Conservation (phyloP, 1,140 invertebrate genomes). For the Oryctes rhinoceros region DNA sequence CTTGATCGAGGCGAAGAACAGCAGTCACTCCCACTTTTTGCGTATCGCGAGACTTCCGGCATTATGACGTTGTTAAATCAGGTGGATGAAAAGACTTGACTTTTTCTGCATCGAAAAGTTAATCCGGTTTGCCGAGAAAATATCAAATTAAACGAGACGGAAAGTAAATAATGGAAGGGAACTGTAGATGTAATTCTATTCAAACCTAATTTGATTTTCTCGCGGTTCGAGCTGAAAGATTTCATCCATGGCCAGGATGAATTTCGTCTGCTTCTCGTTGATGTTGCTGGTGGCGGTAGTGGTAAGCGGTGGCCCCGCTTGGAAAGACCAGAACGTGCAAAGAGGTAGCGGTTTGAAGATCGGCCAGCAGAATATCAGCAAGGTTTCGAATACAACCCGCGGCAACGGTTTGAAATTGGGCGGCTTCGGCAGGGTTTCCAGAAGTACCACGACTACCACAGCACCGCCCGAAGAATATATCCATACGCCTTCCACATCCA, state of each 20-base stretch:
- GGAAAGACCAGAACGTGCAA: slow-evolving; percentile 58
- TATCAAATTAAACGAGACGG: background rate
- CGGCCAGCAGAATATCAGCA: slow-evolving; percentile 59
- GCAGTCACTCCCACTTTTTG: slow-evolving; percentile 30
- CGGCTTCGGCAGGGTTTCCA: slow-evolving; percentile 50
- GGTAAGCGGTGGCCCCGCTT: slow-evolving; percentile 60
- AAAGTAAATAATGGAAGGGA: background rate
- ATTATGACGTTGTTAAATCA: background rate
- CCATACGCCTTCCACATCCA: slow-evolving; percentile 52
- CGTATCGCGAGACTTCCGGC: background rate
- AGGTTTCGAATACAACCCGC: slow-evolving; percentile 48
- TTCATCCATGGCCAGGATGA: slow-evolving; percentile 48
- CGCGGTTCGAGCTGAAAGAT: background rate
- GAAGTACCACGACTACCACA: slow-evolving; percentile 53
- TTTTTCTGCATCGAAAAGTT: background rate
- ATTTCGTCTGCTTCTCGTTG: slow-evolving; percentile 51
- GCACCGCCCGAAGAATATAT: slow-evolving; percentile 55
- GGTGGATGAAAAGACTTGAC: background rate
- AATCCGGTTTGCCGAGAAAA: background rate
- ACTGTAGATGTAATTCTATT: background rate
- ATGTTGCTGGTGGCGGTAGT: slow-evolving; percentile 59
- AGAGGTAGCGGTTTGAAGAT: slow-evolving; percentile 60
- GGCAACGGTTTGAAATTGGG: slow-evolving; percentile 57
- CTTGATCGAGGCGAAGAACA: background rate
- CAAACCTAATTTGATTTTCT: no score